Conservation (phyloP, 2,888 invertebrate species). For the Octodonta nipae region DNA sequence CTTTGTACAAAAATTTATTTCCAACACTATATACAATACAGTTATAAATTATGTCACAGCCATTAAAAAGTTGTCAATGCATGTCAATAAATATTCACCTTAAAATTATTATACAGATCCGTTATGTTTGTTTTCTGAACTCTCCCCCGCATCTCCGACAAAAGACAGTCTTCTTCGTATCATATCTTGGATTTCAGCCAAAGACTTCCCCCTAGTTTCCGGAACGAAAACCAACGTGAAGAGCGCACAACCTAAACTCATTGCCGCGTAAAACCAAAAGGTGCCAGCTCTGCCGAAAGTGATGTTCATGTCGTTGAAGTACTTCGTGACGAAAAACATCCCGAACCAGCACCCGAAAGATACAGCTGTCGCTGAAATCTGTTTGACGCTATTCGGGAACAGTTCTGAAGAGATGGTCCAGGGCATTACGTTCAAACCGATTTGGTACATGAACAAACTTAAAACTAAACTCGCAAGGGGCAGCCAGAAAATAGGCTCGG, state of each 20-base stretch:
- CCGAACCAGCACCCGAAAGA: conserved; percentile 61
- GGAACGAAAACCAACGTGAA: conserved; percentile 57
- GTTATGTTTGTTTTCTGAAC: too few species aligned
- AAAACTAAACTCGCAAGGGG: conserved; percentile 57
- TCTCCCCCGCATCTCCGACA: too few species aligned
- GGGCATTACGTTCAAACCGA: conserved; percentile 58
- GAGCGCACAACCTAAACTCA: conserved; percentile 42
- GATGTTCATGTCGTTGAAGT: conserved; percentile 43
- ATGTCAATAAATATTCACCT: too few species aligned
- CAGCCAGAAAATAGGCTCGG: conserved; percentile 45
- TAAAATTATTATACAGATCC: too few species aligned
- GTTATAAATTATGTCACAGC: too few species aligned
- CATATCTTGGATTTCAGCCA: conserved; percentile 68
- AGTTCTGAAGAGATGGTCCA: conserved; percentile 70
- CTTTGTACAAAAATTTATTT: too few species aligned
- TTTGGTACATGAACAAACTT: conserved; percentile 48
- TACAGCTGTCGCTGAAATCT: conserved; percentile 56
- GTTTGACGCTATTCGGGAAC: conserved; percentile 63
- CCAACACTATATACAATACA: too few species aligned
- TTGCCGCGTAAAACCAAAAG: conserved; percentile 57
- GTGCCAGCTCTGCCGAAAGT: conserved; percentile 48
- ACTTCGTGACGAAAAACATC: conserved; percentile 60
- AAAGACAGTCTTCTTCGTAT: too few species aligned
- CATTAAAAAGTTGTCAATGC: too few species aligned
- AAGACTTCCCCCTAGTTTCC: conserved; percentile 78